Conservation (phyloP, 1,140 invertebrate species). For the Drosophila subobscura region DNA sequence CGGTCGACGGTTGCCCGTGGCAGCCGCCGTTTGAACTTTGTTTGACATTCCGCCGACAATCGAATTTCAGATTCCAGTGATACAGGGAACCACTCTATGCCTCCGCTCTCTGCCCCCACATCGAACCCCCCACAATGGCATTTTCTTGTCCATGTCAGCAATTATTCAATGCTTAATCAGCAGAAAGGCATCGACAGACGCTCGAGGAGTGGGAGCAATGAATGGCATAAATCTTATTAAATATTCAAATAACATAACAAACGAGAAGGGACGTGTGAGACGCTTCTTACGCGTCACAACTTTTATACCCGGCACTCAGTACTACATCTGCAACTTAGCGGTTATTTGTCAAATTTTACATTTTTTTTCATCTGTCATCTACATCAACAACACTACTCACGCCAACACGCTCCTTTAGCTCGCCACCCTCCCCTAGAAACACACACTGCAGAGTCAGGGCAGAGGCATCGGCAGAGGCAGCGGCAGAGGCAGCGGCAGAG, state of each 20-base stretch:
- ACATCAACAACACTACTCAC: too few relatives aligned
- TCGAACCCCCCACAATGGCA: constrained; percentile 19
- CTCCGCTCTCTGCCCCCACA: neutral
- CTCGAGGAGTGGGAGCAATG: constrained; percentile 28
- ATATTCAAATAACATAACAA: constrained; percentile 54
- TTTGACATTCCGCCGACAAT: constrained; percentile 69
- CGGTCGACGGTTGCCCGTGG: constrained; percentile 54
- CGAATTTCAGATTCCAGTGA: constrained; percentile 51
- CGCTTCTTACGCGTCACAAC: too few relatives aligned
- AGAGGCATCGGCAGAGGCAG: too few relatives aligned
- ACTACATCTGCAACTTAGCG: too few relatives aligned
- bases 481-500: too few relatives aligned
- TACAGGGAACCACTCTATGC: neutral
- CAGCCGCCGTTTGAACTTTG: constrained; percentile 69
- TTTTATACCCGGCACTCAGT: too few relatives aligned
- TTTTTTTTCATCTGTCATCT: too few relatives aligned
- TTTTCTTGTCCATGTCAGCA: constrained; percentile 18
- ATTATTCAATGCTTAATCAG: constrained; percentile 52
- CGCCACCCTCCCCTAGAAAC: too few relatives aligned
- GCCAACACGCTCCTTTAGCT: too few relatives aligned
- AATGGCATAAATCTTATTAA: constrained; percentile 70
- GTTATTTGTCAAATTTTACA: too few relatives aligned
- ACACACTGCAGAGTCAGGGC: too few relatives aligned
- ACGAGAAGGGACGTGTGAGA: too few relatives aligned
- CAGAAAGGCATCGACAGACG: constrained; percentile 8